Evolutionary conservation across 1,140 invertebrate genomes (phyloP), one percentile per base, ranked within the genome.

Genomic region (Paraescarpia echinospica): DNA sequence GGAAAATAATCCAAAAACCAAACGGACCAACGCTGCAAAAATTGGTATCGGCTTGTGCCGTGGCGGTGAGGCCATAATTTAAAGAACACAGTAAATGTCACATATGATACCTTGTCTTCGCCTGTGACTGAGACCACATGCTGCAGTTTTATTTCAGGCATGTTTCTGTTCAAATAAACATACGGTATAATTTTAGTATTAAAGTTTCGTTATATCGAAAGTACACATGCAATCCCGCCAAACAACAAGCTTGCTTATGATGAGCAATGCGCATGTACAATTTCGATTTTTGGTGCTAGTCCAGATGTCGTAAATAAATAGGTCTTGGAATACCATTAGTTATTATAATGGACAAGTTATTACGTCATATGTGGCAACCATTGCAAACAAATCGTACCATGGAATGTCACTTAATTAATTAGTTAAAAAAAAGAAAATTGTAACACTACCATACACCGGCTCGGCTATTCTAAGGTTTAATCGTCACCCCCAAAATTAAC

Each of bases 91-190:
- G n/a, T n/a, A n/a, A n/a, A 41, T 41, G 41, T 12, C 41, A 41
- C 41, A 41, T 77, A 4, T 77, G 8, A 41, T 33, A 91, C 91
- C 34, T 51, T 91, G 91, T 91, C 91, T 91, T 91, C 91, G 48
- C 91, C 48, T 48, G 91, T 35, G 41, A 35, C 34, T 91, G 91
- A 91, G 12, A 91, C 41, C 35, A 91, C 91, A 59, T 91, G 91
- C 48, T 91, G 91, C 18, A 91, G 48, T 59, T 91, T 91, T 91
- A 91, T 91, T 91, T 91, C 91, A 48, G 91, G 91, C 91, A 91
- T 91, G 41, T 48, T 48, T 35, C 27, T 31, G 1, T 18, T 90
- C 14, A 77, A 27, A 27, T 77, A 77, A 12, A 77, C 14, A 77
- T 77, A 27, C 59, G 4, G 59, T 77, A 77, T 27, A 18, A 31